Evolutionary conservation across 2,113 vertebrate genomes (phyloP), one percentile per base, ranked within the genome.

Genomic region (Glaucomys volans): DNA sequence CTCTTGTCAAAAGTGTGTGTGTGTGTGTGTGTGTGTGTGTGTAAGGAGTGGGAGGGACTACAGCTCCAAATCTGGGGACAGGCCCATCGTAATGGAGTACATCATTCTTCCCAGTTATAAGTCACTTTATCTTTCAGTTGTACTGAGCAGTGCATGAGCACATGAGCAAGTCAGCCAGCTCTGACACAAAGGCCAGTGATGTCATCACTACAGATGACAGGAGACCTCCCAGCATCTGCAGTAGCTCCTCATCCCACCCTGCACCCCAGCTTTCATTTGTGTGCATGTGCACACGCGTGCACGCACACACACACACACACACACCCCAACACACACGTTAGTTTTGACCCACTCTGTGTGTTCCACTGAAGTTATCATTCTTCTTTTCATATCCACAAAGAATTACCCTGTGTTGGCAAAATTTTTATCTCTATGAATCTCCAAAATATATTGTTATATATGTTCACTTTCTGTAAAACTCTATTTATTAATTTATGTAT

Each of bases 401-500:
- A 83, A 75, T 64, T 37, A 82, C 13, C 44, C 47, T 44, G 37
- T 66, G 26, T 87, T 92, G 62, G 8, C 8, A 81, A 87, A 95
- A 52, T 87, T 40, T 69, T 91, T 82, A 71, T 47, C 66, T 35
- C 30, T 81, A 28, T 62, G 40, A 87, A 67, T 90, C 59, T 94
- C 92, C 83, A 84, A 89, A 80, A 69, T 94, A 74, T 82, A 85
- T 91, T 92, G 92, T 95, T 92, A 82, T 88, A 72, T 90, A 86
- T 85, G 47, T 91, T 96, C 82, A 8, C 44, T 97, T 95, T 74
- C 76, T 97, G 35, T 95, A 95, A 94, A 93, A 90, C 57, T 89
- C 89, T 97, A 92, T 94, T 89, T 97, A 97, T 88, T 94, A 94
- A 91, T 76, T 96, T 97, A 89, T 96, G 90, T 86, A 86, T 91